Evolutionary conservation across 2,113 vertebrate species (phyloP).

Genomic region (Cebus imitator): DNA sequence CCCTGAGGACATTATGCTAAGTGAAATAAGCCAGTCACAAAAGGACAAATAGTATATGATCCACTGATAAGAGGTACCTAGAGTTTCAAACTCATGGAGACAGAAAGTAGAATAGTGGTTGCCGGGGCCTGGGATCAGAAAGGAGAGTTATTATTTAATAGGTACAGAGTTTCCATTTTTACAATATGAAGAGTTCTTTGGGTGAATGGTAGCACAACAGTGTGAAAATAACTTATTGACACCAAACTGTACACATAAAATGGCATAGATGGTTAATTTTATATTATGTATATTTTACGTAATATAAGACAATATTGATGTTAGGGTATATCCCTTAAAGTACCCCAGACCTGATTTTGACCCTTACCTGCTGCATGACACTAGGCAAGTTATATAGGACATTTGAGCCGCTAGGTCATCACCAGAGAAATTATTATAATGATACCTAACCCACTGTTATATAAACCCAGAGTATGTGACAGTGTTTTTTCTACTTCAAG

Average conservation of each 20-base stretch:
- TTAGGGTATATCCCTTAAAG: too few relatives aligned
- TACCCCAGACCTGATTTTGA: not conserved
- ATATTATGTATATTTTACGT: not conserved
- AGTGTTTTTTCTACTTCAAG: not conserved
- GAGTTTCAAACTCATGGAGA: not conserved
- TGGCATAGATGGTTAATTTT: not conserved
- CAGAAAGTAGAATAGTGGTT: not conserved
- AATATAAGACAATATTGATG: too few relatives aligned
- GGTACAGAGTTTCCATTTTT: not conserved
- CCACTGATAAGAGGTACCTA: not conserved
- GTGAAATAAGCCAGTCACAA: not conserved
- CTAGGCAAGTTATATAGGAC: not conserved
- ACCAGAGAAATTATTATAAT: not conserved
- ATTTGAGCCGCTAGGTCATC: not conserved
- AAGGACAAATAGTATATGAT: not conserved
- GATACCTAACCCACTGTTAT: not conserved
- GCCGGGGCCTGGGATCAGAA: not conserved
- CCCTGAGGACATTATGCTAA: not conserved
- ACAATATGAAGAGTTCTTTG: not conserved
- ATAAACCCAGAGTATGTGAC: not conserved
- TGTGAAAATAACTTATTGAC: not conserved
- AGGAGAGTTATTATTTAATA: not conserved
- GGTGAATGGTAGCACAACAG: too few relatives aligned
- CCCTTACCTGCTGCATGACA: not conserved
- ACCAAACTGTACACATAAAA: not conserved